Evolutionary conservation across 2,113 vertebrate species (phyloP), one percentile per base, ranked within the genome.

Genomic region (Triplophysa dalaica): DNA sequence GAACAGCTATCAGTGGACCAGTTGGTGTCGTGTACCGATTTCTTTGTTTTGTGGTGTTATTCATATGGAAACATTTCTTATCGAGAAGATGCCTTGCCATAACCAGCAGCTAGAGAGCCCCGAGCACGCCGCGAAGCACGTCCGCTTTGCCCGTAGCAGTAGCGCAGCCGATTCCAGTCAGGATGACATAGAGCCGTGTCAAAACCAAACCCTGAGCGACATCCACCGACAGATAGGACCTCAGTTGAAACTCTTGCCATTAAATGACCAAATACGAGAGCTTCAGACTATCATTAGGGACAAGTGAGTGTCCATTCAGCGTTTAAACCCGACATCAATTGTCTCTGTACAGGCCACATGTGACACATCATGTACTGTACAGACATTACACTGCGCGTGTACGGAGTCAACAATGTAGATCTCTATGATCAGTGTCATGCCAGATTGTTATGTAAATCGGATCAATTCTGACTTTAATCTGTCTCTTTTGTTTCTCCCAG

Each of bases 211-310:
- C 67, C 13, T 6, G 24, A 64, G 68, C 14, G 81, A 84, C 1
- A 8, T 60, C 8, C 77, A 52, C 21, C 33, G 0, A 1, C 70
- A 88, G 61, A 83, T 91, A 83, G 93, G 88, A 24, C 81, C 90
- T 7, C 93, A 93, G 86, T 89, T 95, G 76, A 94, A 94, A 70
- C 88, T 94, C 50, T 91, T 94, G 78, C 94, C 92, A 19, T 90
- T 94, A 91, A 95, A 94, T 85, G 94, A 95, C 81, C 94, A 94
- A 88, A 94, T 95, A 81, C 91, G 93, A 50, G 94, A 95, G 78
- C 89, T 94, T 5, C 94, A 95, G 90, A 94, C 94, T 22, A 94
- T 95, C 91, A 93, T 95, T 87, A 87, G 93, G 60, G 94, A 94
- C 89, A 94, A 91, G 94, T 94, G 82, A 91, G 93, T 81, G 6